These are phyloP conservation scores for Paramuricea clavata DNA, from an alignment of 92 coral and sea anemone genomes.

Conservation along the genomic window DNA sequence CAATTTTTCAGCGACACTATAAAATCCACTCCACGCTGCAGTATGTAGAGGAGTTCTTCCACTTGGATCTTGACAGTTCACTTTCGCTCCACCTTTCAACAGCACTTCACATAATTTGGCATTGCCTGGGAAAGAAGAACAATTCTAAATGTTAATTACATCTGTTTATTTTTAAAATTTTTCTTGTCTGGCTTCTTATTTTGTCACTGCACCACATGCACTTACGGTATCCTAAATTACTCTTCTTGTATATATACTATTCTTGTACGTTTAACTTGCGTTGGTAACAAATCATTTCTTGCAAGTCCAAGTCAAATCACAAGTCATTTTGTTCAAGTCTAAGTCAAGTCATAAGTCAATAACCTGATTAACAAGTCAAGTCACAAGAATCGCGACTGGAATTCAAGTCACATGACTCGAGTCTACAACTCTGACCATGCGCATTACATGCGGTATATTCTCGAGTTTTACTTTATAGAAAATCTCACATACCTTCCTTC, in stretches of 20 bases:
- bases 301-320: too few species aligned
- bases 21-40: constrained; percentile 93
- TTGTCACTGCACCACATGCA: background rate
- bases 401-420: too few species aligned
- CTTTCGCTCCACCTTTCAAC: constrained; percentile 82
- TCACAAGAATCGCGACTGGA: too few species aligned
- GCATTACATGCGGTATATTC: background rate
- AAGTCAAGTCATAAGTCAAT: too few species aligned
- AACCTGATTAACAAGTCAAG: too few species aligned
- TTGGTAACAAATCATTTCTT: too few species aligned
- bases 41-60: constrained; percentile 93
- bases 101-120: constrained; percentile 80
- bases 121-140: constrained; percentile 41
- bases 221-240: background rate
- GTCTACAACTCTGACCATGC: too few species aligned
- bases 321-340: too few species aligned
- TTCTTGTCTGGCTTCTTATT: background rate
- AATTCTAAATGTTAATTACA: background rate
- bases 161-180: too few species aligned
- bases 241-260: too few species aligned
- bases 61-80: constrained; percentile 83
- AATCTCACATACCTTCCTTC: constrained; percentile 64
- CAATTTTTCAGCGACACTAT: constrained; percentile 82
- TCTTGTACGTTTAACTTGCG: too few species aligned
- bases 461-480: background rate